Percentiles rank a stretch among this genome's conserved stretches.
phyloP scores from a whole-genome alignment of 1,140 invertebrate species.

The Trichonephila inaurata region DNA sequence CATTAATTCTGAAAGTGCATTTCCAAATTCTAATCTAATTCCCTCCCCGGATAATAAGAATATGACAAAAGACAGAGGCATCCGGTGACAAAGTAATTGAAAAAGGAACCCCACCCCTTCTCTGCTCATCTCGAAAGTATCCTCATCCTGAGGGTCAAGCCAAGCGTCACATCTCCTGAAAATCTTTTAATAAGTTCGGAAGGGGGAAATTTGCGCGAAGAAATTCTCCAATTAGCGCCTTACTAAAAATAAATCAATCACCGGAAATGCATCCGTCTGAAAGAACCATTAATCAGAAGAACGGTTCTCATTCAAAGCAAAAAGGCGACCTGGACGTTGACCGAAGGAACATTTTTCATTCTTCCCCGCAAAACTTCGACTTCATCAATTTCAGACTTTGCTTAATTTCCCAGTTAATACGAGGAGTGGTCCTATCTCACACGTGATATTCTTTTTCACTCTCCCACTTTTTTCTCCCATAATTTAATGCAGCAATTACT shows the following conservation, averaged over 20 bases:
- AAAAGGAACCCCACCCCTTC: not conserved
- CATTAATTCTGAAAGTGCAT: too few species aligned
- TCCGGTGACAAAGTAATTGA: not conserved
- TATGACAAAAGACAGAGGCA: not conserved
- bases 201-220: constrained; percentile 19
- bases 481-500: not conserved
- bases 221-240: constrained; percentile 40
- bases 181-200: constrained; percentile 19
- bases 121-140: not conserved
- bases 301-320: constrained; percentile 19
- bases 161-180: not conserved
- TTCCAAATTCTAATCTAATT: too few species aligned
- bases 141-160: not conserved
- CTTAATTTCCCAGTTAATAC: constrained; percentile 28
- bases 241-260: constrained; percentile 47
- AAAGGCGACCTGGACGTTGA: not conserved
- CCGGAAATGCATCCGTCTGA: constrained; percentile 38
- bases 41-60: too few species aligned
- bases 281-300: constrained; percentile 30
- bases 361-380: not conserved
- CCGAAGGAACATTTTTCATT: constrained; percentile 12
- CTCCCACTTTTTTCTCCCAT: not conserved
- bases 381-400: constrained; percentile 49
- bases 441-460: not conserved
- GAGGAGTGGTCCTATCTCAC: not conserved